Conservation (phyloP, 2,888 invertebrate genomes). For the Mesorhabditis spiculigera region DNA sequence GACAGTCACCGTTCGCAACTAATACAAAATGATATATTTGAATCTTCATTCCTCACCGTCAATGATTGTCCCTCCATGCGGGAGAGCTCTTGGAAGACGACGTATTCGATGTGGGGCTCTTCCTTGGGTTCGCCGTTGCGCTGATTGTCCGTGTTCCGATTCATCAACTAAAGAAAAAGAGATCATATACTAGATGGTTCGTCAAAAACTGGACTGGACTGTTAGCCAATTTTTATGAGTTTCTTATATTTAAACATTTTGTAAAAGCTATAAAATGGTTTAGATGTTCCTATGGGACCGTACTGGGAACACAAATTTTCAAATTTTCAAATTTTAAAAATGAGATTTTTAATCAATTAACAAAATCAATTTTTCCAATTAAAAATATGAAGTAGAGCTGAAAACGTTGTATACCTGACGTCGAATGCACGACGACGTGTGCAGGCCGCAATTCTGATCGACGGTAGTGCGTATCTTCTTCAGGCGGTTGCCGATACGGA, state of each 20-base stretch:
- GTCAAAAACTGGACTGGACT: too few species aligned
- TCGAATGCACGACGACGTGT: conserved; percentile 46
- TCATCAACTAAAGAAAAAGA: neutral
- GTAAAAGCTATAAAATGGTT: too few species aligned
- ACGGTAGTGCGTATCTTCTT: conserved; percentile 47
- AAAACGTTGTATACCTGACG: conserved; percentile 26
- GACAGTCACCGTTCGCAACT: conserved; percentile 76
- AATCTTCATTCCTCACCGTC: conserved; percentile 27
- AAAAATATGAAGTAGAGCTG: too few species aligned
- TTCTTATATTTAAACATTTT: too few species aligned
- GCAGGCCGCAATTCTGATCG: conserved; percentile 31
- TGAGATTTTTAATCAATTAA: neutral
- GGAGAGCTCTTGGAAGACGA: conserved; percentile 51
- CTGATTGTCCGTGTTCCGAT: neutral
- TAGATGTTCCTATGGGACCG: too few species aligned
- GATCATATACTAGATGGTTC: too few species aligned
- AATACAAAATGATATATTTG: conserved; percentile 61
- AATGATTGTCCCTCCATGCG: conserved; percentile 40
- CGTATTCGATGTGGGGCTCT: conserved; percentile 43
- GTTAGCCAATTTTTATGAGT: too few species aligned
- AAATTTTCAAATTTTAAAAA: neutral
- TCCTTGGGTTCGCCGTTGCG: conserved; percentile 8
- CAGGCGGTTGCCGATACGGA: conserved; percentile 63
- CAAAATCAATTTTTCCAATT: too few species aligned
- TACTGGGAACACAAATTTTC: too few species aligned